Evolutionary conservation across 2,888 invertebrate species (phyloP), one percentile per base, ranked within the genome.

Genomic region (Macrosiphum euphorbiae): DNA sequence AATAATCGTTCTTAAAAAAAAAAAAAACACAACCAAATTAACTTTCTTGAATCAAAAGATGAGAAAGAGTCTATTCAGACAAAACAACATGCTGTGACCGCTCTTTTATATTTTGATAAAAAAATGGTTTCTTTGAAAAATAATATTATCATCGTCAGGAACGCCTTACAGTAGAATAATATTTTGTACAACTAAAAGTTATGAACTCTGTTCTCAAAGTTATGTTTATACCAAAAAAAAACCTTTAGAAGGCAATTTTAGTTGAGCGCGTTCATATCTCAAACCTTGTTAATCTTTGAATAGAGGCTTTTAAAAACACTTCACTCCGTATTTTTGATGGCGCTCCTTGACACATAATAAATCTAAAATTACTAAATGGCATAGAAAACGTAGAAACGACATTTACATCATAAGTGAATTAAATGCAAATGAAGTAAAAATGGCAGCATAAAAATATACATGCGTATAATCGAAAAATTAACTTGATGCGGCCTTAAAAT

Each of bases 261-360:
- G 86, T 87, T 85, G 78, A 41, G 26, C 13, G 85, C 44, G 26
- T 44, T 85, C 41, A 85, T 44, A 85, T 85, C 78, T 84, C 35
- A 84, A 91, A 84, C 44, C 55, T 4, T 41, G 91, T 85, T 85
- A 84, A 84, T 91, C 78, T 78, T 90, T 90, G 78, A 90, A 90
- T 90, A 84, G 28, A 84, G 16, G 50, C 78, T 78, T 78, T 78
- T 41, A 44, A 84, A 84, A 91, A 91, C 84, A 52, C 28, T 35
- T 41, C 52, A 50, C 35, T n/a, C 26, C 24, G 3, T 11, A 35
- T 84, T 52, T 84, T 91, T 41, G 28, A 24, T 89, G 41, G 44
- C 11, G 61, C 8, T 61, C 58, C 28, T 55, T 55, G 88, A 47
- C 78, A 78, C 35, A 24, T 78, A 90, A 90, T 78, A 61, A 90